A percentile compares a stretch with the other conserved stretches of the same genome.
Evolutionary conservation across 2,113 vertebrate genomes (phyloP).

Genomic region (Macaca mulatta): DNA sequence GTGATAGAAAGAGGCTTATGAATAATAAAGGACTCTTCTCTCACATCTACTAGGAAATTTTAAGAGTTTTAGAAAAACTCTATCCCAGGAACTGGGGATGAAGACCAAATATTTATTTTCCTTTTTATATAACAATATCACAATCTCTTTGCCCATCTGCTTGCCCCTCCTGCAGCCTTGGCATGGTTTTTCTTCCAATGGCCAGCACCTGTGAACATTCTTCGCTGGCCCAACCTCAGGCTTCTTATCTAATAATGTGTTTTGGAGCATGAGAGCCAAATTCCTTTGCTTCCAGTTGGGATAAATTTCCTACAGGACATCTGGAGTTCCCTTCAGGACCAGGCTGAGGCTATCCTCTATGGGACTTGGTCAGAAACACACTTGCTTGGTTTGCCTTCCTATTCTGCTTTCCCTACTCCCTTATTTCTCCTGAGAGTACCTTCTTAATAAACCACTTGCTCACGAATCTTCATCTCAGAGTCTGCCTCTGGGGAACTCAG

Average conservation of each 20-base stretch:
- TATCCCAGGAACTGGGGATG: background rate
- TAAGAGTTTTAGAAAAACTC: background rate
- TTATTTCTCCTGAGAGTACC: conserved; percentile 17
- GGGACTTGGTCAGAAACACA: background rate
- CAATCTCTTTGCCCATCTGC: background rate
- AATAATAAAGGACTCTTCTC: background rate
- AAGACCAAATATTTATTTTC: background rate
- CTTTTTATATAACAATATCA: background rate
- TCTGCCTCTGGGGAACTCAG: conserved; percentile 42
- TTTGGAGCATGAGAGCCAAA: background rate
- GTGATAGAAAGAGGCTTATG: background rate
- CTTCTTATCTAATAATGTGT: background rate
- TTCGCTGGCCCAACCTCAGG: background rate
- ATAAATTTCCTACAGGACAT: background rate
- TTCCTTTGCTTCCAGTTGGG: background rate
- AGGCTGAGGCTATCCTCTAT: background rate
- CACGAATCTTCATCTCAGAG: conserved; percentile 26
- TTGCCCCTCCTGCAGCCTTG: background rate
- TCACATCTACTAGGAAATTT: background rate
- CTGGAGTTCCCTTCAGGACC: background rate
- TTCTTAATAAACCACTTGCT: conserved; percentile 55
- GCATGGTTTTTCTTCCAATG: background rate
- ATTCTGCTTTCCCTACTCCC: background rate
- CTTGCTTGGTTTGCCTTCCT: background rate
- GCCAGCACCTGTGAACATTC: too few species aligned